Evolutionary conservation across 2,888 invertebrate species (phyloP).

Genomic region (Gymnosoma rotundatum): DNA sequence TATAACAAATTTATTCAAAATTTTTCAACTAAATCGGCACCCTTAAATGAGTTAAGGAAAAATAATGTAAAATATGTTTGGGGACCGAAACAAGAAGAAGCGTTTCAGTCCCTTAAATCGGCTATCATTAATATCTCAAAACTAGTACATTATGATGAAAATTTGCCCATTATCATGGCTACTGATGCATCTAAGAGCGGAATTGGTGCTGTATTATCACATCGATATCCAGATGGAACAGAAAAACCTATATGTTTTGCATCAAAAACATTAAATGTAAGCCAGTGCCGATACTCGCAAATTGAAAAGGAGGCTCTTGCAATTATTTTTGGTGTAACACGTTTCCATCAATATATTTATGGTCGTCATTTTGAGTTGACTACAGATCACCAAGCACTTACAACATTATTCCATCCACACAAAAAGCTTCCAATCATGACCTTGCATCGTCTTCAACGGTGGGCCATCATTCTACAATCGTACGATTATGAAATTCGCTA

Average conservation of each 20-base stretch:
- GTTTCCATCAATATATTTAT: slow-evolving; percentile 51
- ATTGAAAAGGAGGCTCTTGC: slow-evolving; percentile 68
- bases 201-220: slow-evolving; percentile 49
- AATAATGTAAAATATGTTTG: slow-evolving; percentile 3
- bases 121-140: slow-evolving; percentile 31
- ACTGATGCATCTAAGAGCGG: slow-evolving; percentile 60
- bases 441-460: slow-evolving; percentile 63
- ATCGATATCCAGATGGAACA: slow-evolving; percentile 46
- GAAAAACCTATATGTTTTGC: slow-evolving; percentile 57
- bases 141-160: slow-evolving; percentile 64
- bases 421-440: slow-evolving; percentile 65
- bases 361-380: slow-evolving; percentile 64
- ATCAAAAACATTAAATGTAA: slow-evolving; percentile 22
- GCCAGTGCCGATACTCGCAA: slow-evolving; percentile 62
- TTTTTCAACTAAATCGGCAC: slow-evolving; percentile 15
- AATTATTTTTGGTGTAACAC: slow-evolving; percentile 55
- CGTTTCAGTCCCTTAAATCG: slow-evolving; percentile 4
- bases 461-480: slow-evolving; percentile 63
- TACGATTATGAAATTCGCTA: slow-evolving; percentile 62
- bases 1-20: slow-evolving; percentile 19
- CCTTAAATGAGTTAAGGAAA: slow-evolving; percentile 29
- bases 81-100: background rate
- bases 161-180: slow-evolving; percentile 57
- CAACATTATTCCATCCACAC: slow-evolving; percentile 63
- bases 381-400: slow-evolving; percentile 66